Base-by-base conservation (phyloP, 1,140 invertebrate species). In the Drosophila pruinosa region DNA sequence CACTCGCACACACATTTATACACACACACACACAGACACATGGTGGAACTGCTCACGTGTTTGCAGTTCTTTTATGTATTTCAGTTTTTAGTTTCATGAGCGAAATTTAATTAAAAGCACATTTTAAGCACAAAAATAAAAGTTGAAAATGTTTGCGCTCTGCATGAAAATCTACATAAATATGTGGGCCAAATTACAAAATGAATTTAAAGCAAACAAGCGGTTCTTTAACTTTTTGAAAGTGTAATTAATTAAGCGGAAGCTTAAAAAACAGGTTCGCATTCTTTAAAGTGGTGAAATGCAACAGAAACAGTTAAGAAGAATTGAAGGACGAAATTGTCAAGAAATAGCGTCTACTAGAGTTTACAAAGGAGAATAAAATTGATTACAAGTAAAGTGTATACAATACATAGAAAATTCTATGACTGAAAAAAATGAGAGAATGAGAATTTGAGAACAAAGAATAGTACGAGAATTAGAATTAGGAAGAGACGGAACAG, bases 41-140 rank as follows among this genome's bases (percentile, higher is more conserved):
- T 28, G 8, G 26, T 28, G 2, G n/a, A 4, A 12, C 12, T 24
- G 28, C 43, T 19, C 58, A 15, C 28, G 4, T 34, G 8, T 36
- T 14, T 39, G 14, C 15, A 52, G 24, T 31, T 17, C 6, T 24
- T 15, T 19, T 8, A 8, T 15, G 48, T 48, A 61, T 73, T 50
- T 56, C 39, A 69, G 41, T 36, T 36, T n/a, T 28, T 8, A 28
- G 48, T 22, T 22, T 5, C 26, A 4, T 4, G 34, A 48, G 22
- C 50, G 22, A 73, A 63, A 73, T 70, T 73, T 73, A 73, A 73
- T 73, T 73, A 73, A 73, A 73, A 73, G 57, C 58, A 52, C 57
- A 70, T 70, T 70, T 70, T 43, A 52, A 28, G 58, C 28, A 47
- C 12, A 14, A 54, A 22, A 28, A 69, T 62, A 48, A 63, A 15